Evolutionary conservation across 53 echinoderm and acorn worm genomes (phyloP).

Genomic region (Luidia sarsii): DNA sequence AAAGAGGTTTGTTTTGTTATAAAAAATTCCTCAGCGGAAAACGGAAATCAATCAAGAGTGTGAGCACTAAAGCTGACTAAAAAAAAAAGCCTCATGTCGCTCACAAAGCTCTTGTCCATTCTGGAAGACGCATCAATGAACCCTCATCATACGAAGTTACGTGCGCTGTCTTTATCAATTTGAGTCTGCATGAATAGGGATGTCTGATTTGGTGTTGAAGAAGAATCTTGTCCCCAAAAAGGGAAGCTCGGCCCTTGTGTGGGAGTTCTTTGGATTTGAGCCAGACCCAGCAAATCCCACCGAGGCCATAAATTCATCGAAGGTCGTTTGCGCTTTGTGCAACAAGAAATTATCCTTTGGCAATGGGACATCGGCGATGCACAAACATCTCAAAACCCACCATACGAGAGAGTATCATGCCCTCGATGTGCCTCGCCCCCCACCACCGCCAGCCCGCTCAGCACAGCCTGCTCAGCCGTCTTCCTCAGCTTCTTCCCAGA

Average conservation of each 20-base stretch:
- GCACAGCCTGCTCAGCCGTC: not conserved
- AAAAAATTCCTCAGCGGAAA: no score
- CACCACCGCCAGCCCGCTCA: not conserved
- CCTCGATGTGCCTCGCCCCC: not conserved
- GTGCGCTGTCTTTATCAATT: no score
- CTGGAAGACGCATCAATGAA: no score
- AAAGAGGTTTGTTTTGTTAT: no score
- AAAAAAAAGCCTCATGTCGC: no score
- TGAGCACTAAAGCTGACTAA: no score
- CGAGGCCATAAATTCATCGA: not conserved
- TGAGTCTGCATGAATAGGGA: no score
- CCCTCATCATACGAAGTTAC: no score
- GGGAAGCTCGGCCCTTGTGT: not conserved
- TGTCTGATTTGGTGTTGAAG: no score
- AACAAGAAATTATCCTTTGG: not conserved
- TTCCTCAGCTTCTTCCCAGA: not conserved
- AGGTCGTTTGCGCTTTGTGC: not conserved
- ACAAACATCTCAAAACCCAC: not conserved
- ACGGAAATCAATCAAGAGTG: no score
- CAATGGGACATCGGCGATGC: not conserved
- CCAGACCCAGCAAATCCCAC: not conserved
- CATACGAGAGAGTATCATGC: not conserved
- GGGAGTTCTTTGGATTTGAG: constrained; percentile 3
- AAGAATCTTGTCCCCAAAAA: not conserved
- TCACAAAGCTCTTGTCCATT: no score